Evolutionary conservation across 2,113 vertebrate genomes (phyloP).

Genomic region (Aptenodytes forsteri): DNA sequence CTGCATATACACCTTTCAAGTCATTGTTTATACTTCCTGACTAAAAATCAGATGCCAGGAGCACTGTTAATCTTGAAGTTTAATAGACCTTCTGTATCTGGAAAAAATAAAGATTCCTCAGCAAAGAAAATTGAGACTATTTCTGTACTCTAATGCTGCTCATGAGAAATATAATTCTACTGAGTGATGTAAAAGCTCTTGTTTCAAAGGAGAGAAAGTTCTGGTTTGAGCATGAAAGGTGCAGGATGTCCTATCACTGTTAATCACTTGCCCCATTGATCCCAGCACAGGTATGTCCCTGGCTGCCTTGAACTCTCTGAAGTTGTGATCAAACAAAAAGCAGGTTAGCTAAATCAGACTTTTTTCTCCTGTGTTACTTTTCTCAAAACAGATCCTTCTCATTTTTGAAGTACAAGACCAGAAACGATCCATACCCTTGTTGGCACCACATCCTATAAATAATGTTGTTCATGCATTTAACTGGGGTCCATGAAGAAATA

Average conservation of each 20-base stretch:
- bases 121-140: not conserved
- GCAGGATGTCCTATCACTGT: not conserved
- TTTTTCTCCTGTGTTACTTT: not conserved
- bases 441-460: not conserved
- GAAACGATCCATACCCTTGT: not conserved
- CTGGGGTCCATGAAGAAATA: not conserved
- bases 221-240: not conserved
- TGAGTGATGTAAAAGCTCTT: not conserved
- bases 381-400: not conserved
- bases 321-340: not conserved
- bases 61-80: slow-evolving; percentile 20
- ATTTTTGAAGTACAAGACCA: not conserved
- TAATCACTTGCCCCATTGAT: slow-evolving; percentile 42
- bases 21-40: slow-evolving; percentile 48
- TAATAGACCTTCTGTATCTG: not conserved
- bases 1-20: slow-evolving; percentile 27
- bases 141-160: not conserved
- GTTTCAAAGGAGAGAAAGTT: slow-evolving; percentile 31
- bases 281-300: not conserved
- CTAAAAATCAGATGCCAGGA: slow-evolving; percentile 32
- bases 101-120: not conserved
- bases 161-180: not conserved
- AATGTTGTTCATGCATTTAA: not conserved
- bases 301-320: not conserved
- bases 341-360: not conserved